phyloP scores from a whole-genome alignment of 1,140 invertebrate species.

The fruit fly (Drosophila melanogaster) region Release_6_plus_ISO1_MT NT_033779.5:9187001-9187500 shows the following conservation, averaged over 20 bases:
- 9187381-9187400: not conserved
- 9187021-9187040: slow-evolving; percentile 44
- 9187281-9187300: slow-evolving; percentile 1
- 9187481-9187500: slow-evolving; percentile 1
- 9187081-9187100: slow-evolving; percentile 70
- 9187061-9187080: not conserved
- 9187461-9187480: not conserved
- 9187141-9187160: slow-evolving; percentile 44
- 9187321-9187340: slow-evolving; percentile 17
- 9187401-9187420: not conserved
- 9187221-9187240: not conserved
- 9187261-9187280: slow-evolving; percentile 22
- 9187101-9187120: slow-evolving; percentile 2
- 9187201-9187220: not conserved
- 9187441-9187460: not conserved
- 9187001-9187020: slow-evolving; percentile 60
- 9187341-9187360: slow-evolving; percentile 13
- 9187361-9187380: not conserved
- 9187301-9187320: slow-evolving; percentile 22
- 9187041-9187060: slow-evolving; percentile 26
- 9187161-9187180: slow-evolving; percentile 37
- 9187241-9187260: slow-evolving; percentile 27
- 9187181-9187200: slow-evolving; percentile 35
- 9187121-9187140: slow-evolving; percentile 28
- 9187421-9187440: not conserved